Base-by-base conservation (phyloP, 2,113 vertebrate species). In the Chaetodon auriga region DNA sequence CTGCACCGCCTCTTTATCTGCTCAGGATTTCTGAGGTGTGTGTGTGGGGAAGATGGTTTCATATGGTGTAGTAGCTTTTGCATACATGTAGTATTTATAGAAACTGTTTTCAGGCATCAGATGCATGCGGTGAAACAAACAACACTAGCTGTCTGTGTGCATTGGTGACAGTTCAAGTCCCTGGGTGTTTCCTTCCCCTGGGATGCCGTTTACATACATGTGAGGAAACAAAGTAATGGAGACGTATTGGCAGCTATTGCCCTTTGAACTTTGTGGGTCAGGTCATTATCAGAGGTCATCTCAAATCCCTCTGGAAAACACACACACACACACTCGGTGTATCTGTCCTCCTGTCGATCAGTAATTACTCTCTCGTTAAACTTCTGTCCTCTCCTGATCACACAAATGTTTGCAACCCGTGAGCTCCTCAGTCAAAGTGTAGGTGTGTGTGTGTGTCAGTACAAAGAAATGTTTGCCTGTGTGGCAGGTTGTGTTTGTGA, bases 321-420 rank as follows among this genome's bases (percentile, higher is more conserved):
- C 72, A 65, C 74, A 53, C 51, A 73, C 76, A 79, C 30, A 25
- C 69, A 15, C 15, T 13, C 11, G 9, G 68, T 21, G 5, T 12
- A 72, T 75, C 53, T 63, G 53, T 46, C 46, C 30, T 62, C 10
- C 15, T 48, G 80, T 78, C 5, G 16, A 81, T 76, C 49, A 35
- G 66, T 87, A 82, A 81, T 83, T 87, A 54, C 75, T 65, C 30
- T 45, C 48, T 58, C 43, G 69, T 62, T 73, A 55, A 78, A 65
- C 63, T 5, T 7, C 62, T 6, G 23, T 25, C n/a, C 45, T 30
- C 9, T 38, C 43, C 83, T 35, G 49, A 78, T 85, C 65, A 80
- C 36, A 69, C 15, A 15, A 35, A 72, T 57, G 58, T 85, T 71
- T 41, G 53, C 41, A 63, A 19, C 43, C n/a, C 0, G 46, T 13